Evolutionary conservation across 2,113 vertebrate genomes (phyloP).

Genomic region (Elaphurus davidianus): DNA sequence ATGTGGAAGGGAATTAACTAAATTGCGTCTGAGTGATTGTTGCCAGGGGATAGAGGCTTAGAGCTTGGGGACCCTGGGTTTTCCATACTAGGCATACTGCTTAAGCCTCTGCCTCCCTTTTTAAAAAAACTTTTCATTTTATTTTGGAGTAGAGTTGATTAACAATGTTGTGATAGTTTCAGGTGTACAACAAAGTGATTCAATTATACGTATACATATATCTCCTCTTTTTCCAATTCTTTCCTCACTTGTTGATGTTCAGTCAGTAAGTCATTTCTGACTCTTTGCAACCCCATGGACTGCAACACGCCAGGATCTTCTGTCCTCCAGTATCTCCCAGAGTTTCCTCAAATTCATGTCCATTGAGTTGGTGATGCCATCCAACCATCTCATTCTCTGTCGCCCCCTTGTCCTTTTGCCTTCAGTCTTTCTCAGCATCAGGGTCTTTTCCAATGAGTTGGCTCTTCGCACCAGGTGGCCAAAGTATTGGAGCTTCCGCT

Average conservation of each 20-base stretch:
- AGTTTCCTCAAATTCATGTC: background rate
- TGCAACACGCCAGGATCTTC: background rate
- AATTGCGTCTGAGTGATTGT: background rate
- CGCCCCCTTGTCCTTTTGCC: background rate
- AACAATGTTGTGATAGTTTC: background rate
- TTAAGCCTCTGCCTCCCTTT: background rate
- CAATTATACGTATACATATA: background rate
- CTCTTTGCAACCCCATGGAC: background rate
- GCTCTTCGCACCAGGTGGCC: background rate
- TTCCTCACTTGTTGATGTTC: background rate
- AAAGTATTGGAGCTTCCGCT: background rate
- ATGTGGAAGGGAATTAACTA: conserved; percentile 32
- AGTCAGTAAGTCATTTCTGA: background rate
- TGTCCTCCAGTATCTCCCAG: background rate
- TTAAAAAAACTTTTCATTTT: background rate
- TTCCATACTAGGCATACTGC: background rate
- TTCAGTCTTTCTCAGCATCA: background rate
- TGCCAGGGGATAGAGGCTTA: background rate
- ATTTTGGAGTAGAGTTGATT: background rate
- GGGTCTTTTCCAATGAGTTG: background rate
- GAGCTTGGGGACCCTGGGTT: background rate
- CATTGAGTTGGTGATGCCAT: background rate
- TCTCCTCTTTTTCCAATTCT: background rate
- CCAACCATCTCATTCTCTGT: background rate
- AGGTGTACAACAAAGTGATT: background rate